These are phyloP conservation scores for Micromesistius poutassou DNA, from an alignment of 2,797 vertebrate species.

Conservation along the genomic window DNA sequence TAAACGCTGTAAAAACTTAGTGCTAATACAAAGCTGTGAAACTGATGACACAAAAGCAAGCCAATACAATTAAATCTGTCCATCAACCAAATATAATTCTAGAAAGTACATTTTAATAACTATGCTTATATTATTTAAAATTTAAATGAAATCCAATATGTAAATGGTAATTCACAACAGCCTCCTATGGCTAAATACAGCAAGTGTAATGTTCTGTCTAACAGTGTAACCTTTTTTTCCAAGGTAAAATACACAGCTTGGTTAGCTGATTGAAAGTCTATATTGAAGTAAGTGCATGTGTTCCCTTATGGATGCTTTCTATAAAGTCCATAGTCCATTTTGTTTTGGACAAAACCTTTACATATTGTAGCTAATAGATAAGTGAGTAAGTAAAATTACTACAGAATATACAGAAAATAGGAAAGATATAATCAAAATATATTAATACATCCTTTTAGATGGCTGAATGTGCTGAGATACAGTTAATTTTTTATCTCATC, in stretches of 20 bases:
- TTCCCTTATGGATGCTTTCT: neutral
- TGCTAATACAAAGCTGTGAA: neutral
- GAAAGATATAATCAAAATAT: conserved; percentile 1
- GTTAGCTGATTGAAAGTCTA: neutral
- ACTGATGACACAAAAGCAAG: conserved; percentile 2
- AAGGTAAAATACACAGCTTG: neutral
- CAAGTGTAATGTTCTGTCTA: neutral
- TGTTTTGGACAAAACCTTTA: neutral
- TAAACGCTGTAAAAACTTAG: neutral
- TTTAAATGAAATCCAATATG: neutral
- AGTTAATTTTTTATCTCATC: neutral
- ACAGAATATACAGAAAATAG: neutral
- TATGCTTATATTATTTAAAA: neutral
- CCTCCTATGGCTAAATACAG: neutral
- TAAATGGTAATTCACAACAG: neutral
- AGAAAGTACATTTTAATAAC: neutral
- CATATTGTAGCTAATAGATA: neutral
- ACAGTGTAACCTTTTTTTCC: neutral
- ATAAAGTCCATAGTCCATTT: neutral
- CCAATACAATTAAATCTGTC: neutral
- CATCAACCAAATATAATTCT: neutral
- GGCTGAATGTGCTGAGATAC: neutral
- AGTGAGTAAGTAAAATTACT: neutral
- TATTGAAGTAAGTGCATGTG: neutral
- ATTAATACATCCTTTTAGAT: neutral